Percentiles rank a stretch among this genome's conserved stretches.
Conservation (phyloP, 2,113 vertebrate genomes). For the Crotalus viridis region DNA sequence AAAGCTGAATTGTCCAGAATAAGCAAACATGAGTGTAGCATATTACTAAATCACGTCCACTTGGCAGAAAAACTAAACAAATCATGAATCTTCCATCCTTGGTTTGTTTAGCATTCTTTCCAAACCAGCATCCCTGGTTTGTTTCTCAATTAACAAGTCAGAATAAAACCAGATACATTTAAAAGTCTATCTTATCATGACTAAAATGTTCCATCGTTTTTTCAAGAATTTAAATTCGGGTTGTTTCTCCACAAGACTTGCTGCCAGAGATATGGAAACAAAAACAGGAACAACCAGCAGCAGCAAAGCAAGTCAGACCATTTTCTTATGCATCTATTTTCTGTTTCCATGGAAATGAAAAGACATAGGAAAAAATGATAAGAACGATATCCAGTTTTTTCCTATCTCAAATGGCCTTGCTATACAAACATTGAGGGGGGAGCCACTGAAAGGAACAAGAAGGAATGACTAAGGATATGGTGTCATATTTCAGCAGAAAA, state of each 20-base stretch:
- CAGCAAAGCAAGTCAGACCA: slow-evolving; percentile 56
- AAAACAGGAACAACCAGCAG: slow-evolving; percentile 53
- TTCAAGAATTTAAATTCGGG: slow-evolving; percentile 34
- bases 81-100: neutral
- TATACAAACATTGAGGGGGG: slow-evolving; percentile 41
- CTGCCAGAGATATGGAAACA: slow-evolving; percentile 59
- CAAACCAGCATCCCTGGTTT: neutral
- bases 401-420: slow-evolving; percentile 37
- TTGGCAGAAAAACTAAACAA: neutral
- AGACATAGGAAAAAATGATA: slow-evolving; percentile 13
- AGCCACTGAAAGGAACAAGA: slow-evolving; percentile 1
- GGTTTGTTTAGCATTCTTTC: neutral
- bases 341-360: slow-evolving; percentile 57
- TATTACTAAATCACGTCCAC: neutral
- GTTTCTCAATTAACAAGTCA: neutral
- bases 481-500: slow-evolving; percentile 26
- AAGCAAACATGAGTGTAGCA: neutral
- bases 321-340: slow-evolving; percentile 49
- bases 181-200: neutral
- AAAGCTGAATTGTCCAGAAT: neutral
- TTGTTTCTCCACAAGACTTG: slow-evolving; percentile 4
- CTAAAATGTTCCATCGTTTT: slow-evolving; percentile 18
- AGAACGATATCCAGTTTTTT: slow-evolving; percentile 25
- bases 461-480: slow-evolving; percentile 42
- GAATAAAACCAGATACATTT: neutral